Conservation (phyloP, 2,113 vertebrate species). For the Paramormyrops kingsleyae region DNA sequence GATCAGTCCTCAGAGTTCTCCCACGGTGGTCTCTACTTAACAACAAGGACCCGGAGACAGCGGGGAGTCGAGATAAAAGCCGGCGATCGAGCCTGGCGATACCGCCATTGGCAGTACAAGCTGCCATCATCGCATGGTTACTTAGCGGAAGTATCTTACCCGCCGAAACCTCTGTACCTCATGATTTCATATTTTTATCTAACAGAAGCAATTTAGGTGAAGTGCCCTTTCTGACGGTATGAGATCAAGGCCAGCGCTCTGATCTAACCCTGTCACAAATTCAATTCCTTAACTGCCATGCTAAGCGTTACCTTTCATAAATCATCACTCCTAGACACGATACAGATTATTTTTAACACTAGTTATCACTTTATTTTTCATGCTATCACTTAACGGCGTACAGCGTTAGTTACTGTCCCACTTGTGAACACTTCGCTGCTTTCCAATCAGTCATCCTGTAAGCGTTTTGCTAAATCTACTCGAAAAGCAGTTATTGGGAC, state of each 20-base stretch:
- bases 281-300: neutral
- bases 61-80: neutral
- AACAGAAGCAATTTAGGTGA: neutral
- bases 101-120: neutral
- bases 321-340: neutral
- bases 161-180: neutral
- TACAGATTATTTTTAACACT: neutral
- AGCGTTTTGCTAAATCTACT: neutral
- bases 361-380: neutral
- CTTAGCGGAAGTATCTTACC: neutral
- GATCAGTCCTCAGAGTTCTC: neutral
- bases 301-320: neutral
- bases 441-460: neutral
- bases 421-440: neutral
- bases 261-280: neutral
- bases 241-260: neutral
- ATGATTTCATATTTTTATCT: slow-evolving; percentile 1
- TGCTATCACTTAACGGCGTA: neutral
- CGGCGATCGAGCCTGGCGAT: neutral
- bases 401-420: neutral
- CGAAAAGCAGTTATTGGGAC: neutral
- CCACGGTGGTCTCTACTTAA: neutral
- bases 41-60: neutral
- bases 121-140: neutral
- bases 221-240: neutral